phyloP scores from a whole-genome alignment of 2,797 vertebrate species.

The Spinus olivaceus region DNA sequence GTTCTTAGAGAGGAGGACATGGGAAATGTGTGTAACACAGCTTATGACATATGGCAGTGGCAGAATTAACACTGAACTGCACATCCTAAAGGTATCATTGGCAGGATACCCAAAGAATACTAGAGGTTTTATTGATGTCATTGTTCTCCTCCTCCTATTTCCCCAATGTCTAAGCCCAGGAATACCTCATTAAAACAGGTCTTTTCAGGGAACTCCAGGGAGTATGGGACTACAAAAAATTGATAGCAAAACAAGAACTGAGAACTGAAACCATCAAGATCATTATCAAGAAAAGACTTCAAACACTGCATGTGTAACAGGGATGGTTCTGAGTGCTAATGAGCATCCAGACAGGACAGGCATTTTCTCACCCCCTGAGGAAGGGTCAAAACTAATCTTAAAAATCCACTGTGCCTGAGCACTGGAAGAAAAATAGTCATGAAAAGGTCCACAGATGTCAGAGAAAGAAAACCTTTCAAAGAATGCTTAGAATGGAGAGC shows the following conservation, averaged over 20 bases:
- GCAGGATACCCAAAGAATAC: constrained; percentile 7
- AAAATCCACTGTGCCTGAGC: constrained; percentile 13
- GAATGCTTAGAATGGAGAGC: not conserved
- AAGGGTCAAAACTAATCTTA: constrained; percentile 50
- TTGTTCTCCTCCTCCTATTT: constrained; percentile 59
- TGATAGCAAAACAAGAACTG: constrained; percentile 41
- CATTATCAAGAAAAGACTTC: constrained; percentile 57
- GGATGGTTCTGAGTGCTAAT: constrained; percentile 45
- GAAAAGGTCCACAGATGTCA: constrained; percentile 38
- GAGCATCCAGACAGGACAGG: constrained; percentile 41
- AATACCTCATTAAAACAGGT: constrained; percentile 62
- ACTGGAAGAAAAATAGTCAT: not conserved
- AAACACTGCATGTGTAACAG: constrained; percentile 38
- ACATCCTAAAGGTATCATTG: not conserved
- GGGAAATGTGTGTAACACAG: not conserved
- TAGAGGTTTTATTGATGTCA: constrained; percentile 51
- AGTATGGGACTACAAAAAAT: constrained; percentile 45
- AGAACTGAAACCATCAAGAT: constrained; percentile 47
- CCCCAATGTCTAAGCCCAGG: constrained; percentile 26
- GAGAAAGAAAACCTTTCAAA: constrained; percentile 9
- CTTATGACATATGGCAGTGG: not conserved
- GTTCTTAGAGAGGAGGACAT: not conserved
- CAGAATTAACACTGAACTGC: constrained; percentile 7
- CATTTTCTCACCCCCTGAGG: constrained; percentile 18
- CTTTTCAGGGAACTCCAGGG: not conserved